Base-by-base conservation (phyloP, 2,888 invertebrate species). In the Morpho achilles region DNA sequence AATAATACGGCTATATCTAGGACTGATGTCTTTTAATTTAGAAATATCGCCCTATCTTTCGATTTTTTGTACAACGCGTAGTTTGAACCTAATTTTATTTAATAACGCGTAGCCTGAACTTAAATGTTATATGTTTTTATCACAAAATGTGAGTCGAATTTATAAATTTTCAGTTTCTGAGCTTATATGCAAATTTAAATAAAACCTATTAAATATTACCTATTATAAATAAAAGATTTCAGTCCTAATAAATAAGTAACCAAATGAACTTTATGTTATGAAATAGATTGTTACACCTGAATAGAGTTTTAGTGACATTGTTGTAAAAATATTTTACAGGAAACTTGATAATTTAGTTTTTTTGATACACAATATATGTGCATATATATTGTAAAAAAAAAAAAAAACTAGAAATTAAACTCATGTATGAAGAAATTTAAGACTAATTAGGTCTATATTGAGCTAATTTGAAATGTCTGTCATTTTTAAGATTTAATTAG, bases 11-110 rank as follows among this genome's bases (percentile, higher is more conserved):
- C 60, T 61, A 52, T 50, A 43, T 46, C 41, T 41, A 49, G 61
- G 67, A 63, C 63, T 66, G 67, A 65, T 56, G 66, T 66, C 65
- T 60, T 76, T 69, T 69, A 57, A 54, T 63, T 53, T 5, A 32
- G 32, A 3, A 32, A 32, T 32, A 32, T 3, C 32, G 32, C 5
- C 32, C n/a, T n/a, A 39, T 16, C 7, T 52, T 52, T 58, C 32
- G 58, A 58, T 60, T 54, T 53, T 44, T 32, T 7, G 42, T 45
- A 44, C 10, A 44, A 49, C 40, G 44, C 52, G 52, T 39, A 16
- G 16, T 16, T 16, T 16, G 16, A 16, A 16, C 16, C 16, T 16
- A 16, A 16, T 1, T 16, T 16, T 16, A 16, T 16, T 16, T 1
- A 16, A 16, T 16, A 16, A 16, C 16, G 16, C 16, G 16, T 16